Percentiles rank a stretch among this genome's conserved stretches.
Conservation (phyloP, 35 echinoderm and acorn worm species). For the Stichopus chloronotus region DNA sequence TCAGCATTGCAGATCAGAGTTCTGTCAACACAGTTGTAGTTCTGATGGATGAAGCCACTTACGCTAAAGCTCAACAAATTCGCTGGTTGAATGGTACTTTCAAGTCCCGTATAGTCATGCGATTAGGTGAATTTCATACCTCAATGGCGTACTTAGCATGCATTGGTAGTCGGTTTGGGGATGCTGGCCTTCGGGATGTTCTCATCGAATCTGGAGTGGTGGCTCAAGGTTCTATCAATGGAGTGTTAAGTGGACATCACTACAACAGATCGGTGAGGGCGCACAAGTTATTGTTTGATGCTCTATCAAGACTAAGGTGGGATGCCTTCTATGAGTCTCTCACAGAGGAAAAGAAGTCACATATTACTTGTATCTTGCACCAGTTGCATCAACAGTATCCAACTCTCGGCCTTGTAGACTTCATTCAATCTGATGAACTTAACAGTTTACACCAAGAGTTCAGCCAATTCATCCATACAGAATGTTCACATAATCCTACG, state of each 20-base stretch:
- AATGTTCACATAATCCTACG: slow-evolving; percentile 32
- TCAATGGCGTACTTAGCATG: slow-evolving; percentile 59
- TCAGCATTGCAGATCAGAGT: slow-evolving; percentile 46
- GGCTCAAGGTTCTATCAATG: slow-evolving; percentile 66
- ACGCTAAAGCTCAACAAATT: no score
- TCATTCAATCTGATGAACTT: neutral
- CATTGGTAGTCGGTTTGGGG: slow-evolving; percentile 80
- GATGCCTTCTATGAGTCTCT: slow-evolving; percentile 47
- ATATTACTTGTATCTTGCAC: neutral
- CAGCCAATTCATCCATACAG: neutral
- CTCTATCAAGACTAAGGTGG: slow-evolving; percentile 61
- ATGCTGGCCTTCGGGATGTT: slow-evolving; percentile 81
- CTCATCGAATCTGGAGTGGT: slow-evolving; percentile 67
- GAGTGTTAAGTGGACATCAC: slow-evolving; percentile 69
- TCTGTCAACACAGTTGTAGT: slow-evolving; percentile 47
- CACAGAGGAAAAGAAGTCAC: neutral
- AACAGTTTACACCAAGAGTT: no score
- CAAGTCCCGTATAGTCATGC: slow-evolving; percentile 35
- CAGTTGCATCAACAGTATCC: neutral
- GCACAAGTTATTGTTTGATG: slow-evolving; percentile 71
- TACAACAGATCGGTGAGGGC: slow-evolving; percentile 54
- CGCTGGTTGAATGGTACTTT: slow-evolving; percentile 32
- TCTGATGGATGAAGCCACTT: slow-evolving; percentile 53
- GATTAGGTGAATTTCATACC: slow-evolving; percentile 75
- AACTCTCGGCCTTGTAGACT: no score